These are phyloP conservation scores for Pristis pectinata DNA, from an alignment of 2,797 vertebrate species.

Conservation along the genomic window DNA sequence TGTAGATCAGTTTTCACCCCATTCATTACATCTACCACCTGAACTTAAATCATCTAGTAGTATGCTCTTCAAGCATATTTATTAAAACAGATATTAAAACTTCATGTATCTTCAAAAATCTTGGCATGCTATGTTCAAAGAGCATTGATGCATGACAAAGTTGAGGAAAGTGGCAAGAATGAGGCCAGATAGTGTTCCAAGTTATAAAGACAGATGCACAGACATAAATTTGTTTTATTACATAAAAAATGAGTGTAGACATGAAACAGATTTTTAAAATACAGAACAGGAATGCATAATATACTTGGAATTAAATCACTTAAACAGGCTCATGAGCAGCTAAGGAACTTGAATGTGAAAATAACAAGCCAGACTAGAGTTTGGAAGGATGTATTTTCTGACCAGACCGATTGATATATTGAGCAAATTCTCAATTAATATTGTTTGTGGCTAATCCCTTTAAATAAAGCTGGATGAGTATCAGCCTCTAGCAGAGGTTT, in stretches of 20 bases:
- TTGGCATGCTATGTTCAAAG: background rate
- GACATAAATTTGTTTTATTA: background rate
- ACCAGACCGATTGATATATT: background rate
- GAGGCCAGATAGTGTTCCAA: background rate
- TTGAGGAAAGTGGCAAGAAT: background rate
- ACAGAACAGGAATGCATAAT: background rate
- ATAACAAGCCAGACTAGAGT: background rate
- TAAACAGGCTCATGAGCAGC: background rate
- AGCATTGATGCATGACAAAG: background rate
- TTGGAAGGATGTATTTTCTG: background rate
- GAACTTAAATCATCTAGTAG: background rate
- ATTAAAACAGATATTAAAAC: background rate
- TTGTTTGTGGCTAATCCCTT: background rate
- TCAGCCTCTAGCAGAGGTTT: background rate
- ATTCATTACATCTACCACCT: no score
- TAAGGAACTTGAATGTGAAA: background rate
- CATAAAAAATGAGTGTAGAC: background rate
- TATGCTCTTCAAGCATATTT: background rate
- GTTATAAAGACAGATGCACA: background rate
- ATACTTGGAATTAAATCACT: background rate
- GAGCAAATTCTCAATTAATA: background rate
- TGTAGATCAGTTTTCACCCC: no score
- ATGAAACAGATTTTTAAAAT: background rate
- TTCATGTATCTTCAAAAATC: background rate
- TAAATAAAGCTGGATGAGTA: background rate